These are phyloP conservation scores for Phrynosoma blainvillii DNA, from an alignment of 2,113 vertebrate species.

Conservation along the genomic window DNA sequence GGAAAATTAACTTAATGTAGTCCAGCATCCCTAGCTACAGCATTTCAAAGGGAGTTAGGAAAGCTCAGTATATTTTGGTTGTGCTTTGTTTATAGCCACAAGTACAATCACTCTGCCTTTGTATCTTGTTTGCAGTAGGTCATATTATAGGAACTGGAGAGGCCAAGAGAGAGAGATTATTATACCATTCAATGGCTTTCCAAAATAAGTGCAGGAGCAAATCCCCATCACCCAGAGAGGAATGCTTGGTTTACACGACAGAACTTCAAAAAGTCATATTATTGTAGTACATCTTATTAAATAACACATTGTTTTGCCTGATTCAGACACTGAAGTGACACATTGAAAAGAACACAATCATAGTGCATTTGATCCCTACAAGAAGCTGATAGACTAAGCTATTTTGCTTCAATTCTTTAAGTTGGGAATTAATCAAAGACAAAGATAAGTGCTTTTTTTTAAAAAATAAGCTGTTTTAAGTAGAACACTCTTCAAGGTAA, in stretches of 20 bases:
- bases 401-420: constrained; percentile 68
- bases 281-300: constrained; percentile 52
- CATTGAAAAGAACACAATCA: constrained; percentile 66
- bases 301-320: constrained; percentile 62
- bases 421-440: constrained; percentile 70
- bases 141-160: constrained; percentile 51
- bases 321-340: constrained; percentile 69
- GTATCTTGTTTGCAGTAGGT: constrained; percentile 55
- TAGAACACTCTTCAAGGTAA: constrained; percentile 60
- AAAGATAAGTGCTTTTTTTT: constrained; percentile 63
- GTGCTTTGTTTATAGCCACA: constrained; percentile 75
- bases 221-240: constrained; percentile 58
- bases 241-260: constrained; percentile 52
- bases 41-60: constrained; percentile 34
- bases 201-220: constrained; percentile 64
- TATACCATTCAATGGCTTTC: constrained; percentile 71
- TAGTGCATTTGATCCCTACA: constrained; percentile 72
- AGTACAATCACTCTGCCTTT: constrained; percentile 61
- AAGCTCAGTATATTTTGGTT: constrained; percentile 59
- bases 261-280: constrained; percentile 14
- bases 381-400: constrained; percentile 70
- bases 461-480: constrained; percentile 59
- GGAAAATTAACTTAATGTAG: constrained; percentile 30
- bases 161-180: constrained; percentile 46
- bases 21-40: constrained; percentile 33